Conservation (phyloP, 2,888 invertebrate species). For the Leptothorax acervorum region DNA sequence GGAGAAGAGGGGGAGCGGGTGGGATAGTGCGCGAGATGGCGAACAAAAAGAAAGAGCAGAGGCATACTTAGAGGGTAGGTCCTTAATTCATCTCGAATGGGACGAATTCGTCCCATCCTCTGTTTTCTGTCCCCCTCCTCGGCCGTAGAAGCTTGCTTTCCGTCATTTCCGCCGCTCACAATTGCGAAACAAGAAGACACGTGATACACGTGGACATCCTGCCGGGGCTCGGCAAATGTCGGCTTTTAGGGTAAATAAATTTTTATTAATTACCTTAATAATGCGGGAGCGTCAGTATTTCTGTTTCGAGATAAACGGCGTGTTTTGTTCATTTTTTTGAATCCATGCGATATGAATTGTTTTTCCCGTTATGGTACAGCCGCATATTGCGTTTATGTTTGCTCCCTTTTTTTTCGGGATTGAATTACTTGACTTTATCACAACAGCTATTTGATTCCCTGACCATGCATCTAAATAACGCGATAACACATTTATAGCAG, state of each 20-base stretch:
- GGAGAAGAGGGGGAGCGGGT: neutral
- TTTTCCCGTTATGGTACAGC: neutral
- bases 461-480: neutral
- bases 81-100: constrained; percentile 61
- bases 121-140: constrained; percentile 23
- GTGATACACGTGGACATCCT: neutral
- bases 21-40: neutral
- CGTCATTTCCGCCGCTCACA: constrained; percentile 29
- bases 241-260: neutral
- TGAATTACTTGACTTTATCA: neutral
- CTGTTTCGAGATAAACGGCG: neutral
- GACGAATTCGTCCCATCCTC: constrained; percentile 57
- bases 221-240: neutral
- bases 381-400: neutral
- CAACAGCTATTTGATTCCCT: neutral
- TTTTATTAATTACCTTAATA: constrained; percentile 6
- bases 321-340: neutral
- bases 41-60: constrained; percentile 60
- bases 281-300: neutral
- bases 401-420: neutral
- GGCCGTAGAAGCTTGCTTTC: constrained; percentile 3
- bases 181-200: constrained; percentile 2
- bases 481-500: neutral
- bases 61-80: constrained; percentile 55
- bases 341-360: neutral